Percentiles rank a stretch among this genome's conserved stretches.
Evolutionary conservation across 30 jellyfish, hydroid and myxozoan species (phyloP).

Genomic region (Aurelia aurita): DNA sequence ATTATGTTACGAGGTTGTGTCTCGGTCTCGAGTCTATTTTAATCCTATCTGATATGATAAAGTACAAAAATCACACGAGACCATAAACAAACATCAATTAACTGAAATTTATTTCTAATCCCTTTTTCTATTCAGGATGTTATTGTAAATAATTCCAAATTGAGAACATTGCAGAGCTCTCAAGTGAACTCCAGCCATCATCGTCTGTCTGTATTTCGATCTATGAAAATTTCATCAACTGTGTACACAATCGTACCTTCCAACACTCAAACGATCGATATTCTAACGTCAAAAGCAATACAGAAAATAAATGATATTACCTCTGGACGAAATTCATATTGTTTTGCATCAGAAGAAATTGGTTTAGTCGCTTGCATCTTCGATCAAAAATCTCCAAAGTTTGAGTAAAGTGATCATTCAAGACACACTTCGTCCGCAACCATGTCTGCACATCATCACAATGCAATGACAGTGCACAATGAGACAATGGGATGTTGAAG

Average conservation of each 20-base stretch:
- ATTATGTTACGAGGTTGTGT: too few species aligned
- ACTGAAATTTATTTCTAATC: too few species aligned
- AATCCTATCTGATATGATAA: too few species aligned
- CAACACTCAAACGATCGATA: background rate
- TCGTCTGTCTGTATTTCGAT: too few species aligned
- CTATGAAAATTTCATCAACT: background rate
- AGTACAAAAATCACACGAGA: too few species aligned
- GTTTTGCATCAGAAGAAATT: constrained; percentile 39
- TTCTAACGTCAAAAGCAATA: background rate
- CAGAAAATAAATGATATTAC: constrained; percentile 18
- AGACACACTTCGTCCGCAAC: background rate
- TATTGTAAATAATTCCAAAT: too few species aligned
- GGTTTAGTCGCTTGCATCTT: constrained; percentile 70
- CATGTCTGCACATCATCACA: constrained; percentile 44
- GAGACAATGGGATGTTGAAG: constrained; percentile 33
- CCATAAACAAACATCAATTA: too few species aligned
- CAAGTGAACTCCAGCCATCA: background rate
- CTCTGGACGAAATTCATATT: constrained; percentile 68
- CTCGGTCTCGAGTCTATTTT: too few species aligned
- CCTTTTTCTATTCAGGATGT: too few species aligned
- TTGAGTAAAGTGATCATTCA: constrained; percentile 8
- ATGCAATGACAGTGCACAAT: constrained; percentile 42
- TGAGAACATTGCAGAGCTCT: too few species aligned
- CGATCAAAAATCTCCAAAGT: constrained; percentile 9
- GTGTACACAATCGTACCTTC: background rate